Conservation (phyloP, 2,113 vertebrate genomes). For the Euleptes europaea region DNA sequence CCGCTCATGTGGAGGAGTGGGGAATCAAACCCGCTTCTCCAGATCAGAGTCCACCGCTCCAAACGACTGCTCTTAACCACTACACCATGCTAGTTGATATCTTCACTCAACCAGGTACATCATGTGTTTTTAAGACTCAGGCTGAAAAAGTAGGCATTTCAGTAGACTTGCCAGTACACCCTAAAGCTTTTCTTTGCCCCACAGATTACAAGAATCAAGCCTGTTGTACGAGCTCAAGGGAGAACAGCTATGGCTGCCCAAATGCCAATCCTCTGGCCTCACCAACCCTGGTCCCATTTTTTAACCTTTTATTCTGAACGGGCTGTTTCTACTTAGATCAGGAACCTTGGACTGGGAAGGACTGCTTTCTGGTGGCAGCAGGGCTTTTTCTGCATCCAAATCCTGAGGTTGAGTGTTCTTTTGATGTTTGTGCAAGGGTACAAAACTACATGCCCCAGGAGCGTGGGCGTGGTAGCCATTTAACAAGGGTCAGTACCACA, state of each 20-base stretch:
- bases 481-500: too few relatives aligned
- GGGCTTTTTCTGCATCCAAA: not conserved
- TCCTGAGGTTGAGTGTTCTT: not conserved
- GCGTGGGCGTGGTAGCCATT: not conserved
- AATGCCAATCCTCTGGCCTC: not conserved
- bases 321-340: not conserved
- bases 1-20: too few relatives aligned
- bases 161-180: too few relatives aligned
- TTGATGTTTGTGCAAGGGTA: not conserved
- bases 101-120: not conserved
- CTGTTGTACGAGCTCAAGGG: not conserved
- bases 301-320: not conserved
- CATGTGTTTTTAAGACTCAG: not conserved
- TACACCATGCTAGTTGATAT: too few relatives aligned
- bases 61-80: too few relatives aligned
- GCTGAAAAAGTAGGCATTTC: not conserved
- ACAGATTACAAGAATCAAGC: not conserved
- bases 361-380: too few relatives aligned
- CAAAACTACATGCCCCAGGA: not conserved
- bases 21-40: too few relatives aligned
- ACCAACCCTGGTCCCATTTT: not conserved
- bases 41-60: too few relatives aligned
- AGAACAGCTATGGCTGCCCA: not conserved
- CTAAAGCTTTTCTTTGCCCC: not conserved
- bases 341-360: not conserved